A percentile compares a stretch with the other conserved stretches of the same genome.
phyloP scores from a whole-genome alignment of 2,888 invertebrate species.

The Oxyteleia sp. region DNA sequence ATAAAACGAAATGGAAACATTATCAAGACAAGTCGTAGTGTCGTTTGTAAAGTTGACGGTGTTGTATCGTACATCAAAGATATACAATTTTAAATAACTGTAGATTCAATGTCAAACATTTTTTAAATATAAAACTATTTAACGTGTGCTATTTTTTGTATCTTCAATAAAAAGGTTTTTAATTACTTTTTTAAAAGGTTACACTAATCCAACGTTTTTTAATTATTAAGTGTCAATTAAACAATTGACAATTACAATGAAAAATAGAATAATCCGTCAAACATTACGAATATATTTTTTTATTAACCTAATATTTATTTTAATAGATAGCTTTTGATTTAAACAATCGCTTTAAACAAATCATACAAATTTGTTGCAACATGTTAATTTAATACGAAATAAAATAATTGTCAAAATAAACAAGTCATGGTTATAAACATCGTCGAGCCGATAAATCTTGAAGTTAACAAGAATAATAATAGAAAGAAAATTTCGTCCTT shows the following conservation, averaged over 20 bases:
- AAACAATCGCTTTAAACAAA: no score
- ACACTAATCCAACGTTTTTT: no score
- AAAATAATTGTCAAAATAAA: background rate
- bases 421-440: slow-evolving; percentile 40
- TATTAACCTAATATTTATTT: slow-evolving; percentile 17
- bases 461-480: slow-evolving; percentile 26
- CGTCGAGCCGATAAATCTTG: slow-evolving; percentile 23
- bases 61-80: background rate
- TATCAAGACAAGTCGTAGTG: slow-evolving; percentile 59
- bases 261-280: slow-evolving; percentile 31
- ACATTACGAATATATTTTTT: slow-evolving; percentile 12
- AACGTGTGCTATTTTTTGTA: background rate
- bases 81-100: background rate
- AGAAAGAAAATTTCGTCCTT: background rate
- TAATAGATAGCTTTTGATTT: background rate
- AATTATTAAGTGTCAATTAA: no score
- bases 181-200: no score
- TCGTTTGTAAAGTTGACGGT: slow-evolving; percentile 12
- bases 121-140: no score
- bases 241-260: background rate
- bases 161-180: no score
- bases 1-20: slow-evolving; percentile 26
- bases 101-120: background rate
- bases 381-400: background rate
- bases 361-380: slow-evolving; percentile 16